phyloP scores from a whole-genome alignment of 2,888 invertebrate genomes.

The Hypselothyrea guttata region DNA sequence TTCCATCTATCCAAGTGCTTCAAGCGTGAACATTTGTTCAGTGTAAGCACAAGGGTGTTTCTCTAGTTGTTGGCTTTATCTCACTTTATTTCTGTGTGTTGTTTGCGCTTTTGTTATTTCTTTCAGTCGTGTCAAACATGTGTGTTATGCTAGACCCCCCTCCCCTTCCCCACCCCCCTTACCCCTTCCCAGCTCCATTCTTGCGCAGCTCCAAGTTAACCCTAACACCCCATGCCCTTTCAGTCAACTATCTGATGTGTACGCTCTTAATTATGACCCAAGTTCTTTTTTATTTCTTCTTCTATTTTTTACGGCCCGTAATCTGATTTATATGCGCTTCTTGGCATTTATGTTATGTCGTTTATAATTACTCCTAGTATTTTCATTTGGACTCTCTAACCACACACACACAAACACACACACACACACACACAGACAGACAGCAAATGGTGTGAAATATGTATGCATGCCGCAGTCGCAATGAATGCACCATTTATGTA shows the following conservation, averaged over 20 bases:
- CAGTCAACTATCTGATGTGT: constrained; percentile 24
- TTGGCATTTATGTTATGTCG: constrained; percentile 65
- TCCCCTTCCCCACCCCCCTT: not conserved
- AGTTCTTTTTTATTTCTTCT: constrained; percentile 17
- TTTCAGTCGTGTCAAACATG: constrained; percentile 50
- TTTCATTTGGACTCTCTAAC: constrained; percentile 44
- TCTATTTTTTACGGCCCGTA: constrained; percentile 11
- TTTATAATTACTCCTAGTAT: constrained; percentile 56
- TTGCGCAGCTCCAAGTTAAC: not conserved
- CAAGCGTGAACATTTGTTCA: not conserved
- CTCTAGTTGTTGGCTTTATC: constrained; percentile 1
- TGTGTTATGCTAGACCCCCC: constrained; percentile 24
- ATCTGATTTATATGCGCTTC: constrained; percentile 67
- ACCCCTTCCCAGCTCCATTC: not conserved
- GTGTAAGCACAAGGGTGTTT: not conserved
- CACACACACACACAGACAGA: not conserved
- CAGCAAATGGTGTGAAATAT: constrained; percentile 30
- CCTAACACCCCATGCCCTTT: constrained; percentile 2
- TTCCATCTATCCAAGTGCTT: too few species aligned
- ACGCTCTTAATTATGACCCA: constrained; percentile 57
- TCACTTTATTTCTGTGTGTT: constrained; percentile 5
- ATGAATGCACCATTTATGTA: constrained; percentile 31
- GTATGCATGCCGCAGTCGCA: not conserved
- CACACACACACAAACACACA: not conserved
- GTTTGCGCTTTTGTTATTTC: too few species aligned